Evolutionary conservation across 2,113 vertebrate species (phyloP).

Genomic region (Trematomus loennbergii): DNA sequence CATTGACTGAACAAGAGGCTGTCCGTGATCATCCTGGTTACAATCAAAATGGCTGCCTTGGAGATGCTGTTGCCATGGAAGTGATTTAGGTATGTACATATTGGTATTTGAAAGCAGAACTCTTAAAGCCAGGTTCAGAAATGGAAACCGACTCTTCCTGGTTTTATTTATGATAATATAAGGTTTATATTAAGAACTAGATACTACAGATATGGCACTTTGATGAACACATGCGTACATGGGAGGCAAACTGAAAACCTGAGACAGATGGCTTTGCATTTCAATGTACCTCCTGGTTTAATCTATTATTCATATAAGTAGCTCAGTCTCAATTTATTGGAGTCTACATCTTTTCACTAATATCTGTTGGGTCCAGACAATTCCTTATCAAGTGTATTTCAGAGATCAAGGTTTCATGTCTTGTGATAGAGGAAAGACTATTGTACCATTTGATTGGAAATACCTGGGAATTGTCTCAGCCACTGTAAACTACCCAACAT

Average conservation of each 20-base stretch:
- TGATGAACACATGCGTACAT: constrained; percentile 9
- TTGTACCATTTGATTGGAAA: background rate
- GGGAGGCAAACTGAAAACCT: constrained; percentile 37
- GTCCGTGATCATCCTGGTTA: background rate
- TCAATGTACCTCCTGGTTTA: background rate
- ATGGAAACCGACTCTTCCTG: constrained; percentile 18
- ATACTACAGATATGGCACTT: background rate
- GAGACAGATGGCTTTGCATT: constrained; percentile 6
- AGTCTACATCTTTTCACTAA: background rate
- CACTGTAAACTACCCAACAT: background rate
- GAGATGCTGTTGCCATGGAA: background rate
- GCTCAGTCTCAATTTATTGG: background rate
- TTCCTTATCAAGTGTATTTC: background rate
- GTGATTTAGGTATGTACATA: constrained; percentile 22
- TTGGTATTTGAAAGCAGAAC: background rate
- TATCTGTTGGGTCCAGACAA: background rate
- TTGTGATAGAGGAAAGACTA: background rate
- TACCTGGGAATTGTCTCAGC: background rate
- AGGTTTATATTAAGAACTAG: background rate
- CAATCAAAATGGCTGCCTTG: constrained; percentile 49
- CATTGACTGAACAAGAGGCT: background rate
- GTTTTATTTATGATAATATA: constrained; percentile 7
- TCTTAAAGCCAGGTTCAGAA: constrained; percentile 1
- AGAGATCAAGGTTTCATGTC: too few relatives aligned
- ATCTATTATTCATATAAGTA: background rate